Base-by-base conservation (phyloP, 2,888 invertebrate species). In the Resseliella maxima region DNA sequence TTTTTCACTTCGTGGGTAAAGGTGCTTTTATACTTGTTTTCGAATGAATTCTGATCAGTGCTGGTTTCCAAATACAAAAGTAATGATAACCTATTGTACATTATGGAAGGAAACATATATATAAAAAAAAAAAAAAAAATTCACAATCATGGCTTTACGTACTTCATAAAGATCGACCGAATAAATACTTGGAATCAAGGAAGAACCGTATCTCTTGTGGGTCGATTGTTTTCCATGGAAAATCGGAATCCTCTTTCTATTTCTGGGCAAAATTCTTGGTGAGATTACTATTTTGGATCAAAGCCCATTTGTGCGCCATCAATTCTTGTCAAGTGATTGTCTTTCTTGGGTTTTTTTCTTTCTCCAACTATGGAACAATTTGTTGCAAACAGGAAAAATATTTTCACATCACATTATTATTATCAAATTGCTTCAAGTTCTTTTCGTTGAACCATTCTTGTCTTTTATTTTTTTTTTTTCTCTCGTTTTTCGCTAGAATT, bases 181-280 rank as follows among this genome's bases (percentile, higher is more conserved):
- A 83, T 83, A 38, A 83, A 83, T 83, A 83, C 83, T 36, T 38
- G 38, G 83, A 83, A 83, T n/a, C 83, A 36, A 83, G 83, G 83
- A 83, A 83, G 38, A 38, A 38, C 72, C 21, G 24, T n/a, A 38
- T 83, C 83, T 83, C 83, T 83, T 83, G 83, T 83, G 38, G 24
- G 24, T 12, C 59, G 24, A 59, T 8, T 59, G 59, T 72, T 72
- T 72, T 72, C 72, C 72, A 72, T 72, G 72, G 35, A 72, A 72
- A 72, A 72, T 35, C 72, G 35, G 72, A 72, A 72, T 72, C 24
- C 59, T 59, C 27, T 59, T 12, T 50, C 50, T 12, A 18, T 50
- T 6, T 50, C 2, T 21, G 1, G n/a, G 24, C 27, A 59, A 59
- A 59, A 24, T 6, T 15, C 8, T 2, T 18, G 8, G 2, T 50